These are phyloP conservation scores for Epinephelus fuscoguttatus DNA, from an alignment of 2,113 vertebrate genomes.

Conservation along the genomic window DNA sequence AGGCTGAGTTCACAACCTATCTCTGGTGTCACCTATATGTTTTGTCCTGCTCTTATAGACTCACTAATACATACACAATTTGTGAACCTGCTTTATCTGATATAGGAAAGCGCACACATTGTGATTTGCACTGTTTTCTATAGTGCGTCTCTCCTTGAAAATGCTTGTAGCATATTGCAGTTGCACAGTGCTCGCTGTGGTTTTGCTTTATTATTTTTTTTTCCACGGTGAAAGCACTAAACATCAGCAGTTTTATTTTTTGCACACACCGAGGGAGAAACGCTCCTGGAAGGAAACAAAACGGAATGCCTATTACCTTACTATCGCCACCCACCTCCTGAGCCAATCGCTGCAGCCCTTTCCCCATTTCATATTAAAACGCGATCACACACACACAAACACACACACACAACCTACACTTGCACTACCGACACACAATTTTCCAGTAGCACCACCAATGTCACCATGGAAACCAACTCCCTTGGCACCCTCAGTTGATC, in stretches of 20 bases:
- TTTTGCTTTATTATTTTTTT: too few relatives aligned
- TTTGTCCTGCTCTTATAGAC: too few relatives aligned
- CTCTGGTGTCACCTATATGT: too few relatives aligned
- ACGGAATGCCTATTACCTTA: neutral
- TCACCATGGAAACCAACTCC: slow-evolving; percentile 81
- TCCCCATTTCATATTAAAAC: slow-evolving; percentile 51
- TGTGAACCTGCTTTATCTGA: neutral
- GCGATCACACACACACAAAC: neutral
- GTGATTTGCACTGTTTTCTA: neutral
- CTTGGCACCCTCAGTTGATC: slow-evolving; percentile 62
- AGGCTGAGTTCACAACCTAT: too few relatives aligned
- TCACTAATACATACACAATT: neutral
- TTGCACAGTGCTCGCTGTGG: neutral
- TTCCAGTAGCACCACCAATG: slow-evolving; percentile 58
- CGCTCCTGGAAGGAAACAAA: neutral
- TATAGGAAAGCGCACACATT: too few relatives aligned
- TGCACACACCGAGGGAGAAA: neutral
- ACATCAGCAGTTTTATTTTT: neutral
- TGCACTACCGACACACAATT: slow-evolving; percentile 26
- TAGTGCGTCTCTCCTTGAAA: neutral
- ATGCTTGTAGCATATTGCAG: neutral
- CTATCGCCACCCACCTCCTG: slow-evolving; percentile 56
- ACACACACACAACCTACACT: slow-evolving; percentile 11
- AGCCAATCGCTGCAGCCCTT: slow-evolving; percentile 65
- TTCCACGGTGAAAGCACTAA: too few relatives aligned